phyloP scores from a whole-genome alignment of 1,140 invertebrate species.

The Drosophila carrolli region DNA sequence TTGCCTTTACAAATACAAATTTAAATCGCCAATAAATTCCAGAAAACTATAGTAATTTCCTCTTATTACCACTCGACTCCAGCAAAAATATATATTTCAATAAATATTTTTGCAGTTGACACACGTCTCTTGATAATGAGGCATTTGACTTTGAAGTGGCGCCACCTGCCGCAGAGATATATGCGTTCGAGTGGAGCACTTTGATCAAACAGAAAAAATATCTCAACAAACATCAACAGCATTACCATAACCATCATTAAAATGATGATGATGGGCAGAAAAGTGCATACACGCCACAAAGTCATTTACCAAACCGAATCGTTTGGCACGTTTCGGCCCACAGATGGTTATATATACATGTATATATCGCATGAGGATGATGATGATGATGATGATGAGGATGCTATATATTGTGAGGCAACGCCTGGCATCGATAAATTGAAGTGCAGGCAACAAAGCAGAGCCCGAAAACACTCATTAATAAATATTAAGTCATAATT shows the following conservation, averaged over 20 bases:
- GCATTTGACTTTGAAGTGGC: conserved; percentile 42
- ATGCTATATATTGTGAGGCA: conserved; percentile 44
- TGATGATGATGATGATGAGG: conserved; percentile 25
- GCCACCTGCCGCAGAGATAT: conserved; percentile 50
- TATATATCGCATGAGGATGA: conserved; percentile 23
- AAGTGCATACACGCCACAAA: conserved; percentile 63
- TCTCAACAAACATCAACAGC: conserved; percentile 32
- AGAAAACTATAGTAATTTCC: not conserved
- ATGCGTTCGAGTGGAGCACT: conserved; percentile 45
- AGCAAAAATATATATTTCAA: conserved; percentile 12
- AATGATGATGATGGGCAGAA: conserved; percentile 18
- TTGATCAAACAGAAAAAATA: conserved; percentile 32
- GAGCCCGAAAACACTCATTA: conserved; percentile 54
- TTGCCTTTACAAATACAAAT: not conserved
- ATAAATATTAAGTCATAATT: conserved; percentile 81
- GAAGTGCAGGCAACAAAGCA: conserved; percentile 31
- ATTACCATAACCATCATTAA: conserved; percentile 36
- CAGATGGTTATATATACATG: conserved; percentile 30
- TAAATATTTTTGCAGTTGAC: conserved; percentile 40
- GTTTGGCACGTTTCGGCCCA: conserved; percentile 41
- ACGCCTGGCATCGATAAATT: conserved; percentile 36
- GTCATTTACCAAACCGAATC: conserved; percentile 56
- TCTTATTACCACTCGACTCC: not conserved
- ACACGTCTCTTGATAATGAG: conserved; percentile 16
- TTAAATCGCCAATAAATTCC: conserved; percentile 14